Conservation (phyloP, 2,888 invertebrate genomes). For the Dioctria linearis region DNA sequence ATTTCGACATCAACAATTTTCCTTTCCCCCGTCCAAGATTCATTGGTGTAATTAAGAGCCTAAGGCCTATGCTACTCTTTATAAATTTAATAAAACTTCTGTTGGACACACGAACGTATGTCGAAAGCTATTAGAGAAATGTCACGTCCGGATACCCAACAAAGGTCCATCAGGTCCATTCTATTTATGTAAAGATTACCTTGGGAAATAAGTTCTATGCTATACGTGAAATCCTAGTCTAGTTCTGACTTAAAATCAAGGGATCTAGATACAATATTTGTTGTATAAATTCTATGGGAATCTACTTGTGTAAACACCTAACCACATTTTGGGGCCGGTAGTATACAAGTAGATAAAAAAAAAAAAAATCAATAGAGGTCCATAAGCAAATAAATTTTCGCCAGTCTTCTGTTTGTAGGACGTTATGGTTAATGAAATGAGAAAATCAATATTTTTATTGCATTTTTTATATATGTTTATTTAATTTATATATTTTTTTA, state of each 20-base stretch:
- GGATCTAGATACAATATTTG: background rate
- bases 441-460: background rate
- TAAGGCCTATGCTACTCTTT: background rate
- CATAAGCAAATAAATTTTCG: background rate
- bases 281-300: background rate
- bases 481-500: background rate
- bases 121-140: slow-evolving; percentile 37
- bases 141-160: slow-evolving; percentile 26
- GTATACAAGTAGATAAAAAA: background rate
- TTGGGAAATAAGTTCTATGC: slow-evolving; percentile 26
- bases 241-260: background rate
- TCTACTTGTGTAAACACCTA: background rate
- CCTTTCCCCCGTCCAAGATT: slow-evolving; percentile 35
- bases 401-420: background rate
- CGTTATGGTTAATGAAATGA: background rate
- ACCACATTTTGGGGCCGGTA: background rate
- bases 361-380: background rate
- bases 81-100: slow-evolving; percentile 19
- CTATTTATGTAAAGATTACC: slow-evolving; percentile 14
- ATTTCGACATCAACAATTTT: slow-evolving; percentile 34
- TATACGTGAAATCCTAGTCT: background rate
- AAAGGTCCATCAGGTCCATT: slow-evolving; percentile 10
- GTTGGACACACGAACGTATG: background rate
- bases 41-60: slow-evolving; percentile 36
- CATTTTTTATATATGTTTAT: background rate